Percentiles rank a stretch among this genome's conserved stretches.
These are phyloP conservation scores for Leucophenga varia DNA, from an alignment of 1,140 invertebrate genomes.

Conservation along the genomic window DNA sequence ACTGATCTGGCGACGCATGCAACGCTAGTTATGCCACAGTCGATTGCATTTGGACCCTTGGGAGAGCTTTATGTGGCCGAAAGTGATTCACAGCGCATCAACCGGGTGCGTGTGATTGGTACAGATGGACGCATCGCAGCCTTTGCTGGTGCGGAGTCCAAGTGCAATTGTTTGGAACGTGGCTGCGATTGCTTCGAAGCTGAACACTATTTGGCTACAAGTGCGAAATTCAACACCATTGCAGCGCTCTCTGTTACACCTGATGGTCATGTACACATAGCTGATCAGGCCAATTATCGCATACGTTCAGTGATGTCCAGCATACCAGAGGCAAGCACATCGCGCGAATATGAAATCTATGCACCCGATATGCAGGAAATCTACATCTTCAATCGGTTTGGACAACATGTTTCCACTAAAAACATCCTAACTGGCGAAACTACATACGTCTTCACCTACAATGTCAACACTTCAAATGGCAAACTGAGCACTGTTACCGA, in stretches of 20 bases:
- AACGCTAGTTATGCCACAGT: slow-evolving; percentile 88
- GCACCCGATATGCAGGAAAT: slow-evolving; percentile 94
- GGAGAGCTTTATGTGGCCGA: slow-evolving; percentile 95
- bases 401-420: slow-evolving; percentile 88
- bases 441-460: slow-evolving; percentile 91
- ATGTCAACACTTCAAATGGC: slow-evolving; percentile 94
- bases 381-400: slow-evolving; percentile 94
- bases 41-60: slow-evolving; percentile 89
- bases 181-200: slow-evolving; percentile 90
- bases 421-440: slow-evolving; percentile 91
- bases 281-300: slow-evolving; percentile 89
- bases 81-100: slow-evolving; percentile 93
- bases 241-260: slow-evolving; percentile 91
- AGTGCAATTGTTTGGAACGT: slow-evolving; percentile 89
- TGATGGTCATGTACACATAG: slow-evolving; percentile 90
- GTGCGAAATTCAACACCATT: slow-evolving; percentile 92
- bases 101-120: slow-evolving; percentile 83
- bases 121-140: slow-evolving; percentile 90
- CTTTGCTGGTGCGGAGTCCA: slow-evolving; percentile 92
- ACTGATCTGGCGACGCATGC: slow-evolving; percentile 84
- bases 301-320: slow-evolving; percentile 90
- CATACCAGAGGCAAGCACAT: slow-evolving; percentile 80
- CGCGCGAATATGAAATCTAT: slow-evolving; percentile 90
- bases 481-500: slow-evolving; percentile 91
- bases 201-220: slow-evolving; percentile 86